Conservation (phyloP, 2,888 invertebrate species). For the Melitaea athalia region DNA sequence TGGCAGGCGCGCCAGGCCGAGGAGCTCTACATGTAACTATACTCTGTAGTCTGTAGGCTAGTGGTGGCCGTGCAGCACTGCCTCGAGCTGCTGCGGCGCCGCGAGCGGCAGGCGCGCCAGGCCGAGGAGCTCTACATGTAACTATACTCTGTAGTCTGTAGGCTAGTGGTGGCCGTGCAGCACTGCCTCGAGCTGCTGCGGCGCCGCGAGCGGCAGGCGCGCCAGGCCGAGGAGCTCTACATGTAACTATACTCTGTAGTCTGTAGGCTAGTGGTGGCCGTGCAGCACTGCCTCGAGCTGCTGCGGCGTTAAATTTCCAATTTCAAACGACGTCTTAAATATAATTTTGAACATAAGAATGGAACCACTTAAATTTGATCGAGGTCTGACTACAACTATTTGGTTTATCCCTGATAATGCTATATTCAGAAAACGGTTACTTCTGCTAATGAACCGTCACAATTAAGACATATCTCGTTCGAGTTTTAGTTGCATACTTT, state of each 20-base stretch:
- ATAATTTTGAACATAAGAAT: no score
- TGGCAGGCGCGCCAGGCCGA: conserved; percentile 95
- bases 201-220: conserved; percentile 94
- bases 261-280: conserved; percentile 90
- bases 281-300: conserved; percentile 96
- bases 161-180: conserved; percentile 88
- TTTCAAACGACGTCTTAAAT: no score
- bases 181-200: conserved; percentile 96
- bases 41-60: no score
- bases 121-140: conserved; percentile 87
- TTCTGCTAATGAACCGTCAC: no score
- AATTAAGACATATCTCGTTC: no score
- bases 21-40: conserved; percentile 81
- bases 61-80: conserved; percentile 95
- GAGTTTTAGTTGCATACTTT: no score
- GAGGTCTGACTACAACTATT: no score
- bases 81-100: conserved; percentile 93
- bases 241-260: no score
- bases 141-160: background rate
- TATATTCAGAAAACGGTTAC: no score
- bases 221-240: conserved; percentile 93
- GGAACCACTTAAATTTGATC: no score
- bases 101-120: conserved; percentile 95
- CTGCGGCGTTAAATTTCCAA: conserved; percentile 83
- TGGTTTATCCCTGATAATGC: no score